Conservation (phyloP, 2,888 invertebrate species). For the Rotaria sp. region DNA sequence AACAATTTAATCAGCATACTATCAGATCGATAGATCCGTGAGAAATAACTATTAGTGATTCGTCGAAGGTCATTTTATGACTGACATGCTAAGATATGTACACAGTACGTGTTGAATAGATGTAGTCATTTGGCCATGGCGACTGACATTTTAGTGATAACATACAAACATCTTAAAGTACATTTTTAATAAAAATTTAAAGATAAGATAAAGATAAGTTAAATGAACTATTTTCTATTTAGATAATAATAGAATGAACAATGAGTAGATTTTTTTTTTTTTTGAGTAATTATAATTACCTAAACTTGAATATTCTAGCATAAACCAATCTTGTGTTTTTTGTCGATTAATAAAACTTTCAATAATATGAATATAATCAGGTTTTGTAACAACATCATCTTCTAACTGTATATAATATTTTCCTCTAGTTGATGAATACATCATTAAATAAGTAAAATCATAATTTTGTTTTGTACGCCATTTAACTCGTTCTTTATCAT, state of each 20-base stretch:
- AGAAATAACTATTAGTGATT: too few species aligned
- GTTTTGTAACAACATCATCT: conserved; percentile 81
- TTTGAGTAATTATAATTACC: conserved; percentile 74
- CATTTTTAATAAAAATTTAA: too few species aligned
- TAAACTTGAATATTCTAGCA: conserved; percentile 81
- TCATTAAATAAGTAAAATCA: conserved; percentile 86
- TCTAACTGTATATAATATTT: conserved; percentile 78
- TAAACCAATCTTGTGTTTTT: conserved; percentile 74
- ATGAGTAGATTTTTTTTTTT: conserved; percentile 41
- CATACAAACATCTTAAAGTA: not conserved
- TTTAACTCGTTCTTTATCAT: conserved; percentile 67
- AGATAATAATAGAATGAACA: too few species aligned
- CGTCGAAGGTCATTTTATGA: too few species aligned
- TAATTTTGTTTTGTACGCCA: conserved; percentile 93
- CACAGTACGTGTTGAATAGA: too few species aligned
- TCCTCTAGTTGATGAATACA: conserved; percentile 78
- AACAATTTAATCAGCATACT: too few species aligned
- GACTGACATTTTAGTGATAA: not conserved
- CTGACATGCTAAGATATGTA: too few species aligned
- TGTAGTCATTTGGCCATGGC: too few species aligned
- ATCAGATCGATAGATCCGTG: too few species aligned
- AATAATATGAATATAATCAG: conserved; percentile 72
- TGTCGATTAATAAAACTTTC: conserved; percentile 73
- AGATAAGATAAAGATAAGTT: too few species aligned
- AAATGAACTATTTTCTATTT: too few species aligned